phyloP scores from a whole-genome alignment of 2,797 vertebrate genomes.

The Tokudaia muenninki region DNA sequence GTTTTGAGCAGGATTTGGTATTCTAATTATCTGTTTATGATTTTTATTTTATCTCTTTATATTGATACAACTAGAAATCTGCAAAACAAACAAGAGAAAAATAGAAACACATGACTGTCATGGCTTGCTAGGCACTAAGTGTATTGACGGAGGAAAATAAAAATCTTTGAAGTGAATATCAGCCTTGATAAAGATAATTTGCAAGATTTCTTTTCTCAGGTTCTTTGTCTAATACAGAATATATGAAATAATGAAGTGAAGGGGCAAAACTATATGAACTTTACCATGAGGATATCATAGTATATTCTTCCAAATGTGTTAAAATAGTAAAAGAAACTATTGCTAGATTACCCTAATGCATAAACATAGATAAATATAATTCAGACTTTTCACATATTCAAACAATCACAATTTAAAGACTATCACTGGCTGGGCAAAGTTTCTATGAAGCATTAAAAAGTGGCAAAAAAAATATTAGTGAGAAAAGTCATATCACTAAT shows the following conservation, averaged over 20 bases:
- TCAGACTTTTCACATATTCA: neutral
- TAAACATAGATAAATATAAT: neutral
- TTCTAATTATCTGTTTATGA: neutral
- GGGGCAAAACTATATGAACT: neutral
- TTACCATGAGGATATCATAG: neutral
- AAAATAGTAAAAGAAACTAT: neutral
- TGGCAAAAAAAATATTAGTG: neutral
- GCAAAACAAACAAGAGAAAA: conserved; percentile 25
- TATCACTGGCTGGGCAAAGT: neutral
- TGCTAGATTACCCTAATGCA: neutral
- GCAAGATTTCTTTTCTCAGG: neutral
- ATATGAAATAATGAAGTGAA: neutral
- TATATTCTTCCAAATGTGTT: neutral
- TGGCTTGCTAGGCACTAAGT: neutral
- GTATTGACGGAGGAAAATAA: neutral
- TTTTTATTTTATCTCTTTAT: conserved; percentile 25
- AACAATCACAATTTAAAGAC: neutral
- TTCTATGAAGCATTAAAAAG: neutral
- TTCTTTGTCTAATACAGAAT: neutral
- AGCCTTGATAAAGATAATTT: neutral
- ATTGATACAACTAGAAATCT: neutral
- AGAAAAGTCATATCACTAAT: neutral
- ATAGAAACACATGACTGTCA: neutral
- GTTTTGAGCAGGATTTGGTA: neutral
- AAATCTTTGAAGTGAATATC: neutral